These are phyloP conservation scores for Phengaris arion DNA, from an alignment of 2,888 invertebrate species.

Conservation along the genomic window DNA sequence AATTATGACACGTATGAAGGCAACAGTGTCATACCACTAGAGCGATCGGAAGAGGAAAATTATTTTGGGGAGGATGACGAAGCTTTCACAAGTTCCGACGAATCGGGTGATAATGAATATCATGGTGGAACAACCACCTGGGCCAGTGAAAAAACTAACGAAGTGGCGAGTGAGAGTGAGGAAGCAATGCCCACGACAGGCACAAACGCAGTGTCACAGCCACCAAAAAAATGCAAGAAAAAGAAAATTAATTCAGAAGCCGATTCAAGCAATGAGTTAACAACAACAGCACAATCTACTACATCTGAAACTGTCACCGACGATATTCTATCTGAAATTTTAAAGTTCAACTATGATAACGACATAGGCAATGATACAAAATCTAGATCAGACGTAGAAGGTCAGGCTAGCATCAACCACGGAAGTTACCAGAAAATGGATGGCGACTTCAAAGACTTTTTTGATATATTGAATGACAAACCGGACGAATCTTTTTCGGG, in stretches of 20 bases:
- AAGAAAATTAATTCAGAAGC: slow-evolving; percentile 55
- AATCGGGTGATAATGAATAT: slow-evolving; percentile 47
- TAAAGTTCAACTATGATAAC: slow-evolving; percentile 57
- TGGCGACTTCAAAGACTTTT: slow-evolving; percentile 61
- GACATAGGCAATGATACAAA: slow-evolving; percentile 41
- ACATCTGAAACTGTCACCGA: slow-evolving; percentile 47
- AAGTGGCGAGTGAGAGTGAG: slow-evolving; percentile 44
- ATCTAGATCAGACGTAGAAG: slow-evolving; percentile 45
- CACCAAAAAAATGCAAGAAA: slow-evolving; percentile 64
- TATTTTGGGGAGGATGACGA: slow-evolving; percentile 31
- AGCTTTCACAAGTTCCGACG: slow-evolving; percentile 39
- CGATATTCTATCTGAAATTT: slow-evolving; percentile 59
- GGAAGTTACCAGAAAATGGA: slow-evolving; percentile 54
- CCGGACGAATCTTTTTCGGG: slow-evolving; percentile 47
- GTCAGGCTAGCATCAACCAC: slow-evolving; percentile 53
- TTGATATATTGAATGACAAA: slow-evolving; percentile 53
- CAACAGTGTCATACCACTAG: slow-evolving; percentile 41
- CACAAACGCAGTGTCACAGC: slow-evolving; percentile 44
- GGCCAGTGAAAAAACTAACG: slow-evolving; percentile 45
- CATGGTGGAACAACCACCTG: slow-evolving; percentile 51
- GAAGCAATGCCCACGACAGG: slow-evolving; percentile 46
- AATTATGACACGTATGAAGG: slow-evolving; percentile 45
- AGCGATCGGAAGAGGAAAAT: slow-evolving; percentile 29
- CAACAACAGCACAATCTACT: slow-evolving; percentile 41
- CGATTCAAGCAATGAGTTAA: slow-evolving; percentile 39